Percentiles rank a stretch among this genome's conserved stretches.
Conservation (phyloP, 2,113 vertebrate species). For the Phocoena phocoena region DNA sequence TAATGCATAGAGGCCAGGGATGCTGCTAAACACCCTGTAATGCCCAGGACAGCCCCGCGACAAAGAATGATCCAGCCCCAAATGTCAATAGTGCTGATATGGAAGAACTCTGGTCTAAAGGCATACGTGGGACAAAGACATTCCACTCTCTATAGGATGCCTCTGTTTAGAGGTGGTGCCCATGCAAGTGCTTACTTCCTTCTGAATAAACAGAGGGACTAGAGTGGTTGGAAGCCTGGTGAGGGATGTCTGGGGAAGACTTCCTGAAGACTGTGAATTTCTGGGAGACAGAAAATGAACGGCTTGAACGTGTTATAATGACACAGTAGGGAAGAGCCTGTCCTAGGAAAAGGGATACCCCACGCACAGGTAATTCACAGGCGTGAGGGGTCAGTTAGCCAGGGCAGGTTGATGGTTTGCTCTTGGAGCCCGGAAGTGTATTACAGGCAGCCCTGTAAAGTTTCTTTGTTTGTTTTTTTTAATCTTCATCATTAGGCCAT, state of each 20-base stretch:
- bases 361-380: not conserved
- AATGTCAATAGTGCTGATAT: accelerated
- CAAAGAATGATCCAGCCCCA: accelerated
- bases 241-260: not conserved
- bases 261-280: accelerated
- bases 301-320: not conserved
- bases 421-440: accelerated
- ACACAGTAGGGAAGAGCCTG: not conserved
- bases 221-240: accelerated
- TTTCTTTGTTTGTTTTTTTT: too few relatives aligned
- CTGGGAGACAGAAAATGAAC: not conserved
- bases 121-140: accelerated
- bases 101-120: not conserved
- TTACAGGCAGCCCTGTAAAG: accelerated
- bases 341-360: not conserved
- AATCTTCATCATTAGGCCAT: too few relatives aligned
- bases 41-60: accelerated
- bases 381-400: not conserved
- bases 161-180: too few relatives aligned
- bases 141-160: accelerated
- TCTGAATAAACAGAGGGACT: accelerated
- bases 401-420: accelerated
- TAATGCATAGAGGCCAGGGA: accelerated
- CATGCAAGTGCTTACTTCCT: accelerated
- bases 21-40: accelerated